Evolutionary conservation across 1,140 invertebrate species (phyloP), one percentile per base, ranked within the genome.

Genomic region (Saccostrea cuccullata): DNA sequence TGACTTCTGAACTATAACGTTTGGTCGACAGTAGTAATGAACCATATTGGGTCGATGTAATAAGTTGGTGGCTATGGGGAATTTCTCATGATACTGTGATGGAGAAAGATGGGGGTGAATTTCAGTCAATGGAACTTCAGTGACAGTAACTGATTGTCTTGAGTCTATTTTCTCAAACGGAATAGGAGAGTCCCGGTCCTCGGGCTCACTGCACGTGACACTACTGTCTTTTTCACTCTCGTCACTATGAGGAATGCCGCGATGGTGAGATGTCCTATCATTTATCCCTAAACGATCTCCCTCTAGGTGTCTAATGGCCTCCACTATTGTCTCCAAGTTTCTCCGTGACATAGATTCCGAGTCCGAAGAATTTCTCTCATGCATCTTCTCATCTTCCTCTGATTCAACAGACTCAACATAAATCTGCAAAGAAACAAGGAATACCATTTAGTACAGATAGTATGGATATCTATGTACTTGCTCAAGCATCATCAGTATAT

Each of bases 321-420:
- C 98, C 12, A 99, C 98, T 89, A 99, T 99, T 1, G 98, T 99
- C 94, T 99, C 98, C 88, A 99, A 95, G 94, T 99, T 99, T 93
- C 98, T 97, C 64, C 98, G 96, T 82, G 98, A 98, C 55, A 97
- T 97, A 26, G 97, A 91, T 88, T 89, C 85, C 15, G 84, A 84
- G n/a, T 84, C 85, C 13, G 47, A 60, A 47, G 82, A 47, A 73
- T 64, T 47, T n/a, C 26, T 30, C 4, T 82, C 64, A 5, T 82
- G 26, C 56, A 96, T 95, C 64, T 89, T 77, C 67, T 88, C 83
- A 26, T 88, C 83, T 13, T 88, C 86, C n/a, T 88, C 82, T 5
- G 64, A 86, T 13, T 87, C 60, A 0, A 87, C 60, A 20, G 73
- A 70, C 0, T 87, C 84, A 30, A 87, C 77, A 55, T 77, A 88